Evolutionary conservation across 2,113 vertebrate genomes (phyloP).

Genomic region (Scopus umbretta): DNA sequence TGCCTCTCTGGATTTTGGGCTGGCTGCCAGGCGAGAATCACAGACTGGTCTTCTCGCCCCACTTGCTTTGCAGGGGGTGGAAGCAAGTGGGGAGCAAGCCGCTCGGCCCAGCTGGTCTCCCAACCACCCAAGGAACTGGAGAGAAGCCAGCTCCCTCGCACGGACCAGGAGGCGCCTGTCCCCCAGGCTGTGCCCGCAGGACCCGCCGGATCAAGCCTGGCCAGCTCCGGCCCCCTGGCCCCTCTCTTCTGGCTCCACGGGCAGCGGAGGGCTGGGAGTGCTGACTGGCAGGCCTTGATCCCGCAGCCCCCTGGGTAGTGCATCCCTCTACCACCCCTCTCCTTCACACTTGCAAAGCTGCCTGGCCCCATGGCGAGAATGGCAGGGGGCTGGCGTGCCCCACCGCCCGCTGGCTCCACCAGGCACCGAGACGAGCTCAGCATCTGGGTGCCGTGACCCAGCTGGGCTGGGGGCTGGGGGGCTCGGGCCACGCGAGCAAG

Average conservation of each 20-base stretch:
- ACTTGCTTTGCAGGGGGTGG: neutral
- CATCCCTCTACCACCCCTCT: neutral
- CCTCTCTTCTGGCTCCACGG: neutral
- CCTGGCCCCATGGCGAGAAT: neutral
- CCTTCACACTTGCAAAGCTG: neutral
- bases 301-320: neutral
- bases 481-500: neutral
- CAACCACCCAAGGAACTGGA: neutral
- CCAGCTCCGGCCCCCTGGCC: neutral
- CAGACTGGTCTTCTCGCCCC: neutral
- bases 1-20: neutral
- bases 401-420: neutral
- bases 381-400: neutral
- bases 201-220: neutral
- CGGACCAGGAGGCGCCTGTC: rapidly evolving
- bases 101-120: neutral
- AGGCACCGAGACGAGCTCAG: neutral
- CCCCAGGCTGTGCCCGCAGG: neutral
- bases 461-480: neutral
- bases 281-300: neutral
- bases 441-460: neutral
- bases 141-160: neutral
- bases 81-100: neutral
- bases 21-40: neutral
- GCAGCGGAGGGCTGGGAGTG: rapidly evolving